A percentile compares a stretch with the other conserved stretches of the same genome.
These are phyloP conservation scores for Asteroscopus sphinx DNA, from an alignment of 2,888 invertebrate genomes.

Conservation along the genomic window DNA sequence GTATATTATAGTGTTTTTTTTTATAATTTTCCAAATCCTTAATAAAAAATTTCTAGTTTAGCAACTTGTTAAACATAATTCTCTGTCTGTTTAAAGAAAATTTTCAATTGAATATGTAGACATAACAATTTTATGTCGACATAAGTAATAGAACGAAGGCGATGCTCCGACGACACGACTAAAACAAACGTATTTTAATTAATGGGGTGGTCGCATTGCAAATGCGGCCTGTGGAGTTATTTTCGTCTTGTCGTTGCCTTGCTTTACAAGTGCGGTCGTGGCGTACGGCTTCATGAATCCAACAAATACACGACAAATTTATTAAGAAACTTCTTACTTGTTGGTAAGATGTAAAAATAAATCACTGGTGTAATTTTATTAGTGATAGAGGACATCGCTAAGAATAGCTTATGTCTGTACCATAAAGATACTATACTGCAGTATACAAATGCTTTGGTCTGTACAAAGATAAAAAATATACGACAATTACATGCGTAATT, in stretches of 20 bases:
- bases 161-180: conserved; percentile 21
- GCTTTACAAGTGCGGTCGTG: conserved; percentile 8
- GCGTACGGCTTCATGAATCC: conserved; percentile 18
- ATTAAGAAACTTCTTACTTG: background rate
- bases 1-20: background rate
- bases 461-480: too few relatives aligned
- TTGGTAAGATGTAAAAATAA: background rate
- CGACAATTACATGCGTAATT: too few relatives aligned
- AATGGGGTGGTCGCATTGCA: conserved; percentile 34
- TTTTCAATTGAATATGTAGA: background rate
- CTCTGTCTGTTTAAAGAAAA: too few relatives aligned
- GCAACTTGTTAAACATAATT: too few relatives aligned
- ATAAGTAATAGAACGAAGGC: conserved; percentile 10
- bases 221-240: conserved; percentile 24
- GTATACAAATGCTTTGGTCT: too few relatives aligned
- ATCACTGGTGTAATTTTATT: too few relatives aligned
- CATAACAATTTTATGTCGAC: background rate
- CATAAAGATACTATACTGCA: too few relatives aligned
- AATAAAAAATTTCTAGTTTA: too few relatives aligned
- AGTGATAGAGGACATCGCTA: too few relatives aligned
- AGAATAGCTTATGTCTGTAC: too few relatives aligned
- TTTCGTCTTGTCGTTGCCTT: conserved; percentile 29
- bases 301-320: conserved; percentile 13
- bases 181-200: conserved; percentile 49
- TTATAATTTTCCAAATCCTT: background rate